Evolutionary conservation across 1,140 invertebrate species (phyloP).

Genomic region (Arion vulgaris): DNA sequence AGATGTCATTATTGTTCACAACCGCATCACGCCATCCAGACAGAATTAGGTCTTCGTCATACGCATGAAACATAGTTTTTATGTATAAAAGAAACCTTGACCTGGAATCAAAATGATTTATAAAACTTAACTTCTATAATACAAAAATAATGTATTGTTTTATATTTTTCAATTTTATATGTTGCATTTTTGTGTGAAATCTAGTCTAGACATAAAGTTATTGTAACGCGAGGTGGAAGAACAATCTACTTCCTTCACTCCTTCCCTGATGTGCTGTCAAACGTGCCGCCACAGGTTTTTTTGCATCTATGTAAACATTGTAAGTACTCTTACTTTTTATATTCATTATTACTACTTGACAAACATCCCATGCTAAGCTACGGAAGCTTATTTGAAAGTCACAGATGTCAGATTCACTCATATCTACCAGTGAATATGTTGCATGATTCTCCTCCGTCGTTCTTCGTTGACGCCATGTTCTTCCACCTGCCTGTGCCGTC

Average conservation of each 20-base stretch:
- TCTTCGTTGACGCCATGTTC: slow-evolving; percentile 37
- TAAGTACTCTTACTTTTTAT: background rate
- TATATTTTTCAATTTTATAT: background rate
- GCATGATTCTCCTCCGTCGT: background rate
- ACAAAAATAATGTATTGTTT: no score
- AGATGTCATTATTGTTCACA: no score
- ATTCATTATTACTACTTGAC: background rate
- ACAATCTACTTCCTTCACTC: slow-evolving; percentile 42
- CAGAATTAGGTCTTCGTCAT: slow-evolving; percentile 5
- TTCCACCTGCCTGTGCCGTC: background rate
- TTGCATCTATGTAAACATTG: background rate
- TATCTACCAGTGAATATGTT: background rate
- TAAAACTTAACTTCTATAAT: no score
- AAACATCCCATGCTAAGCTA: background rate
- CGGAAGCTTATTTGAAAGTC: background rate
- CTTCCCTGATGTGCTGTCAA: slow-evolving; percentile 24
- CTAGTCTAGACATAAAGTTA: background rate
- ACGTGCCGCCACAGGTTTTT: background rate
- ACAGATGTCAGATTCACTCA: background rate
- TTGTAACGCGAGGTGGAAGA: slow-evolving; percentile 27
- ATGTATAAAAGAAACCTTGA: no score
- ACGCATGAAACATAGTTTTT: background rate
- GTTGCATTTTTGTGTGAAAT: background rate
- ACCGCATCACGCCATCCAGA: background rate
- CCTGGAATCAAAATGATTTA: no score